A percentile compares a stretch with the other conserved stretches of the same genome.
These are phyloP conservation scores for Pantherophis vulpinus DNA, from an alignment of 2,797 vertebrate species.

Conservation along the genomic window DNA sequence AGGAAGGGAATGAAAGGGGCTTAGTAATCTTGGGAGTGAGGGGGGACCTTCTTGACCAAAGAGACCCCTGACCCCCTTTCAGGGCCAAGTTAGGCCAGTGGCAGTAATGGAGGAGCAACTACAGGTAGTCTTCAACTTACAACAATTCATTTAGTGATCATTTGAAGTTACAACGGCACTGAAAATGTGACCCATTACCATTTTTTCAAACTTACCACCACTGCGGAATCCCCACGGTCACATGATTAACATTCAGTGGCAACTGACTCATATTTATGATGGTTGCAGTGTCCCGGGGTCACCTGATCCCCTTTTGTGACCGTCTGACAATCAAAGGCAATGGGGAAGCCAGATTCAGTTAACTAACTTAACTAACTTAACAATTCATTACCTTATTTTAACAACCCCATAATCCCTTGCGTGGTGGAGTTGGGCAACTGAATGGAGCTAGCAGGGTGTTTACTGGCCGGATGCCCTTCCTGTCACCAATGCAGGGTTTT, in stretches of 20 bases:
- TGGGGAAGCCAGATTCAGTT: neutral
- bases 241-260: neutral
- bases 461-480: too few relatives aligned
- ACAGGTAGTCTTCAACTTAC: neutral
- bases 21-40: neutral
- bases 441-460: too few relatives aligned
- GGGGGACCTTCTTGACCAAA: neutral
- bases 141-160: neutral
- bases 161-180: too few relatives aligned
- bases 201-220: neutral
- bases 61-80: neutral
- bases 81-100: neutral
- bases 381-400: too few relatives aligned
- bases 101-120: neutral
- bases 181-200: neutral
- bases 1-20: neutral
- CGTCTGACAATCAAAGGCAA: neutral
- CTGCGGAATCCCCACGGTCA: fast-evolving
- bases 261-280: neutral
- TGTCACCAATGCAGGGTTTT: too few relatives aligned
- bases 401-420: too few relatives aligned
- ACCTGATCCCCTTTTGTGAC: neutral
- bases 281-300: neutral
- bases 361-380: neutral
- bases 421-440: too few relatives aligned